These are phyloP conservation scores for Danaus plexippus DNA, from an alignment of 1,140 invertebrate genomes.

Conservation along the genomic window DNA sequence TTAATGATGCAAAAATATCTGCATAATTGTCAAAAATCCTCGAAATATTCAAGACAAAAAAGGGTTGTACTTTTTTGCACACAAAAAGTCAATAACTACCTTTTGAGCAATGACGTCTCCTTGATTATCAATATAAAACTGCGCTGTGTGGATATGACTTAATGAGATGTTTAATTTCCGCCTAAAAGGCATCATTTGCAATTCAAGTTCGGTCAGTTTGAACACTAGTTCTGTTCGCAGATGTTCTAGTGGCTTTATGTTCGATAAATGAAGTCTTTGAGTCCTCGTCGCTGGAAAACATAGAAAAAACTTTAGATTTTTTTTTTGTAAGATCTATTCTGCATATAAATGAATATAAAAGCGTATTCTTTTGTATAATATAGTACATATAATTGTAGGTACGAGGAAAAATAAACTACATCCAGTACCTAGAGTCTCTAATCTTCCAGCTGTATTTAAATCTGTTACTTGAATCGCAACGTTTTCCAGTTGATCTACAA, in stretches of 20 bases:
- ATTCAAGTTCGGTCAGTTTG: constrained; percentile 80
- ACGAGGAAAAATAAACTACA: not conserved
- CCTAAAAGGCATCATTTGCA: constrained; percentile 78
- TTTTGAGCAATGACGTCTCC: constrained; percentile 79
- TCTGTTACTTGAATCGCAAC: constrained; percentile 81
- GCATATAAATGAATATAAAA: not conserved
- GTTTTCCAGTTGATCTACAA: constrained; percentile 82
- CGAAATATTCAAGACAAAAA: no score
- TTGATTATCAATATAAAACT: constrained; percentile 82
- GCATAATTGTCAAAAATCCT: no score
- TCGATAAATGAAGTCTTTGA: constrained; percentile 74
- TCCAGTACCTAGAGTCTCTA: constrained; percentile 74
- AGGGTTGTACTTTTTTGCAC: no score
- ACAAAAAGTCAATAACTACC: constrained; percentile 40
- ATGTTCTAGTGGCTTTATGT: constrained; percentile 79
- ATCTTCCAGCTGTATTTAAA: constrained; percentile 74
- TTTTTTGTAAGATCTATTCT: constrained; percentile 1
- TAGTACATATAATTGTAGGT: no score
- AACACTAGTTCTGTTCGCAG: constrained; percentile 80
- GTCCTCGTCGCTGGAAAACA: constrained; percentile 71
- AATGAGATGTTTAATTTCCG: constrained; percentile 80
- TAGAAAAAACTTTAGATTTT: constrained; percentile 4
- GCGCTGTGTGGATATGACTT: constrained; percentile 80
- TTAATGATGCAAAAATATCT: no score
- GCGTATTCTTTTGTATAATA: no score